Evolutionary conservation across 2,113 vertebrate species (phyloP).

Genomic region (Haemorhous mexicanus): DNA sequence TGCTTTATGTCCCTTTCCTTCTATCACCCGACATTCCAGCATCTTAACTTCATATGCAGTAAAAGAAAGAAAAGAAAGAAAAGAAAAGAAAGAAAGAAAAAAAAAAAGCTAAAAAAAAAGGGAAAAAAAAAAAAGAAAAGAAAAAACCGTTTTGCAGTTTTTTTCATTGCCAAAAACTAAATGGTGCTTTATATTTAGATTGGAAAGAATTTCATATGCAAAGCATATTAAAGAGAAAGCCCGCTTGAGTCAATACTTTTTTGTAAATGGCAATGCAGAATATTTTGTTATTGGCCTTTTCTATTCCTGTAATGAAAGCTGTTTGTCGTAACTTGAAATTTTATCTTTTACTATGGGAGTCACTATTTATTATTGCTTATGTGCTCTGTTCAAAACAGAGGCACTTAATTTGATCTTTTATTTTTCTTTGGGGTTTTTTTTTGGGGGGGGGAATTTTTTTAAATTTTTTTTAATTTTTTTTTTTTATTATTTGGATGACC

Average conservation of each 20-base stretch:
- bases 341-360: conserved; percentile 99
- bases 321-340: conserved; percentile 99
- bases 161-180: conserved; percentile 99
- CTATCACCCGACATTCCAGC: conserved; percentile 96
- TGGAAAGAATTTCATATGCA: conserved; percentile 99
- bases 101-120: conserved; percentile 49
- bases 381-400: conserved; percentile 97
- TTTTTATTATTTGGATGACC: conserved; percentile 90
- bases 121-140: conserved; percentile 43
- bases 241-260: conserved; percentile 98
- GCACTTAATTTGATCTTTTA: conserved; percentile 90
- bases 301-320: conserved; percentile 99
- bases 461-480: conserved; percentile 65
- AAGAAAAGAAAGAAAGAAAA: conserved; percentile 64
- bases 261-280: conserved; percentile 99
- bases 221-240: conserved; percentile 99
- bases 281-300: conserved; percentile 99
- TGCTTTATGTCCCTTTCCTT: conserved; percentile 93
- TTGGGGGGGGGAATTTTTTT: conserved; percentile 2
- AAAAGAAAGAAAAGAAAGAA: conserved; percentile 74
- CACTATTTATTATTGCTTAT: conserved; percentile 99
- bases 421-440: conserved; percentile 79
- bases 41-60: conserved; percentile 98
- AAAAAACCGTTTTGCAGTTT: conserved; percentile 89
- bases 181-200: conserved; percentile 99